Evolutionary conservation across 2,113 vertebrate species (phyloP), one percentile per base, ranked within the genome.

Genomic region (Ammodytes marinus): DNA sequence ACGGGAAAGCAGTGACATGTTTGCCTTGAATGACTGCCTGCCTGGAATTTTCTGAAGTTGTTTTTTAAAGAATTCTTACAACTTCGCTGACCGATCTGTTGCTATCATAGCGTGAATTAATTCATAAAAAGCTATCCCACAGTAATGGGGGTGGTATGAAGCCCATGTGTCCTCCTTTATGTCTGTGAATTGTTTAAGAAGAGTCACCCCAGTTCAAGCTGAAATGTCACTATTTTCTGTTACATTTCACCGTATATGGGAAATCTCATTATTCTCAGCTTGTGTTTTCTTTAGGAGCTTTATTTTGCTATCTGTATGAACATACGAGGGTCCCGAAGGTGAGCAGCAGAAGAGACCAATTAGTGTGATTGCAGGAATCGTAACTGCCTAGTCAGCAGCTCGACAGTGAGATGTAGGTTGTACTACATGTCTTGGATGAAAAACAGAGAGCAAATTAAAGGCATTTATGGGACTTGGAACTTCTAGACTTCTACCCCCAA

Each of bases 191-290:
- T 93, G 91, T 94, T 91, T 92, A 93, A 93, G 88, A 91, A 27
- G 70, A 92, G 93, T 92, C 92, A 91, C 85, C 83, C 58, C 6
- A 87, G 95, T 95, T 95, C 93, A 95, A 93, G 91, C 86, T 91
- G 83, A 96, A 96, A 95, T 96, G 94, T 94, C 95, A 96, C 92
- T 85, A 78, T 93, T 94, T 95, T 95, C 93, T 91, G 92, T 94
- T 94, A 91, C 90, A 92, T 94, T 93, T 92, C 92, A 88, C 76
- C 84, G 80, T 88, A 88, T 91, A 93, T 93, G 91, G 86, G 61
- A 87, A 95, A 92, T 93, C 95, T 95, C 95, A 95, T 95, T 95
- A 95, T 93, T 95, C 92, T 87, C 88, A 82, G 91, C 88, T 84
- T 88, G 89, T 95, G 93, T 95, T 95, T 95, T 94, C 91, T 91